Evolutionary conservation across 2,797 vertebrate genomes (phyloP), one percentile per base, ranked within the genome.

Genomic region (Perodicticus potto): DNA sequence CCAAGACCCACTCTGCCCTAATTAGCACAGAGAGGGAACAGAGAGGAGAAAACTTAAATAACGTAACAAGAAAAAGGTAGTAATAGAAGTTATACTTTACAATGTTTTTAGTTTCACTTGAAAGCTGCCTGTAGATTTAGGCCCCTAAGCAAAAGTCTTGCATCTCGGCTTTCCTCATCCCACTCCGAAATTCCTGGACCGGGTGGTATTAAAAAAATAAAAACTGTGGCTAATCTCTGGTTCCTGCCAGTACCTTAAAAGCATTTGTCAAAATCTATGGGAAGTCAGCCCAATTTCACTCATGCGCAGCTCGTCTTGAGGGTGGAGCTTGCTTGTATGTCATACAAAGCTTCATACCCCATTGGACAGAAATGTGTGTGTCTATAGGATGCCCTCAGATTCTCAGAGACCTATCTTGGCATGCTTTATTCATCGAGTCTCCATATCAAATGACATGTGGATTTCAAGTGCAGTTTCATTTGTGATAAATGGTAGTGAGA

Each of bases 391-490:
- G 1, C 34, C 25, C 25, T 92, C 80, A 59, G 59, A 43, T n/a
- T 72, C 70, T 93, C 43, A 32, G 70, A 80, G 89, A 82, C 73
- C n/a, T 93, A 57, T 96, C 67, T 93, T 90, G 43, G 43, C 43
- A 45, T 45, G 43, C 43, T 65, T 43, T 72, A 65, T 25, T 76
- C 43, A 43, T 40, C 40, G 34, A 80, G 29, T 57, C 57, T 83
- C 70, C 49, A 40, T 34, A 23, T 86, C 72, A 83, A 9, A n/a
- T 17, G 91, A 27, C 73, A 53, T 88, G 59, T 67, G 76, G 12
- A n/a, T 93, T 93, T 93, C 90, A 81, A n/a, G 29, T 77, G 32
- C n/a, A 90, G 82, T 93, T 95, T 93, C 81, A 61, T 69, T 74
- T 82, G 34, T 34, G 8, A 55, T 73, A 67, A 92, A 37, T 65